Base-by-base conservation (phyloP, 2,888 invertebrate species). In the Keiferia lycopersicella region DNA sequence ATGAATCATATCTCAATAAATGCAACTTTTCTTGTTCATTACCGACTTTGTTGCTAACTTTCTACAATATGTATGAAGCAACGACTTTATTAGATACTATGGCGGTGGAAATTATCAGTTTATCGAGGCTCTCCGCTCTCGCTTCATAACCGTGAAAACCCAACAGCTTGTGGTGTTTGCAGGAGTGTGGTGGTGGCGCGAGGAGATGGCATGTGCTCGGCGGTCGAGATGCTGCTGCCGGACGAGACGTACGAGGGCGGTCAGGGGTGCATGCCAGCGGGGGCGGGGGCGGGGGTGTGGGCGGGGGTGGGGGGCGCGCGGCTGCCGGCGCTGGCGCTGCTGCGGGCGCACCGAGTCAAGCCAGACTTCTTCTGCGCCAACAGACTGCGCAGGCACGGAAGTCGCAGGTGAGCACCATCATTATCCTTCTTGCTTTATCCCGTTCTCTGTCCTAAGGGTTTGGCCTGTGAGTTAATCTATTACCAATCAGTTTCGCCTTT, bases 311-410 rank as follows among this genome's bases (percentile, higher is more conserved):
- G 90, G 34, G 67, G 85, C 71, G 93, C 92, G 93, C 82, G 90
- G 92, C 66, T 58, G 61, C 94, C 84, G 79, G 34, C 41, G 22
- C 50, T 38, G 26, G 66, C 84, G 67, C 72, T 86, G 73, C 78
- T 86, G 72, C 82, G 77, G 67, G 82, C 82, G 62, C 93, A 95
- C 84, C 93, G 94, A 74, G 95, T 95, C 77, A 94, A 94, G 30
- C 94, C 95, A 0, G 96, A 96, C 81, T 96, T 96, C 88, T 96
- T 96, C 88, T 96, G 96, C 86, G 93, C 94, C 69, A 94, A 95
- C 82, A 89, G 93, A 62, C 65, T 76, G 51, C 73, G 71, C n/a
- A 30, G 16, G 26, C 51, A 51, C 14, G 30, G 30, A 4, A 30
- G 8, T n/a, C 56, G 56, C 56, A 56, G 56, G 56, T 56, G 0